Percentiles rank a stretch among this genome's conserved stretches.
These are phyloP conservation scores for Pachycephus smyrnensis DNA, from an alignment of 2,888 invertebrate species.

Conservation along the genomic window DNA sequence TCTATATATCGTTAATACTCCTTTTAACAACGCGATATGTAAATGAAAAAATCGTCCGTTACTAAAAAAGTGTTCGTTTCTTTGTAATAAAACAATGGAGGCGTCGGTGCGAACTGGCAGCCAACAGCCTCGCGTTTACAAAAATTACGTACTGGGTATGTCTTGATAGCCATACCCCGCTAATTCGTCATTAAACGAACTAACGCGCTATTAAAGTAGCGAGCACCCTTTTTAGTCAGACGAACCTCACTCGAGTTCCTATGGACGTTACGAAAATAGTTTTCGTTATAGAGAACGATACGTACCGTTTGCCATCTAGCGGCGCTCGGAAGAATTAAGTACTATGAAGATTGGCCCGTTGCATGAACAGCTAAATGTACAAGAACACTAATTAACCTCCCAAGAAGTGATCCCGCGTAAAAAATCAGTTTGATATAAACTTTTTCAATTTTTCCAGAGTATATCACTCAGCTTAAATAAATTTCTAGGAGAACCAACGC, in stretches of 20 bases:
- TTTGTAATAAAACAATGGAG: constrained; percentile 54
- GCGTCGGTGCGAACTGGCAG: constrained; percentile 78
- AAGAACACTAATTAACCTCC: background rate
- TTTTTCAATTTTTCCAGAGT: background rate
- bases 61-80: background rate
- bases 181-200: constrained; percentile 63
- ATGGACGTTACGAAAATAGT: background rate
- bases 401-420: background rate
- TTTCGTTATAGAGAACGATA: background rate
- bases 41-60: background rate
- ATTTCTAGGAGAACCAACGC: background rate
- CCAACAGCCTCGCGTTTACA: constrained; percentile 77
- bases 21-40: too few species aligned
- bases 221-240: constrained; percentile 67
- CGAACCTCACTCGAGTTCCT: background rate
- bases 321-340: background rate
- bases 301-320: background rate
- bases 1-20: too few species aligned
- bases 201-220: constrained; percentile 78
- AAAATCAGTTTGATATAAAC: background rate
- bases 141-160: constrained; percentile 89
- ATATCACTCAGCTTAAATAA: background rate
- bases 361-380: background rate
- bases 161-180: constrained; percentile 89
- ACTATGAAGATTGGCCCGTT: background rate